Evolutionary conservation across 2,888 invertebrate genomes (phyloP).

Genomic region (Pyrrhosoma nymphula): DNA sequence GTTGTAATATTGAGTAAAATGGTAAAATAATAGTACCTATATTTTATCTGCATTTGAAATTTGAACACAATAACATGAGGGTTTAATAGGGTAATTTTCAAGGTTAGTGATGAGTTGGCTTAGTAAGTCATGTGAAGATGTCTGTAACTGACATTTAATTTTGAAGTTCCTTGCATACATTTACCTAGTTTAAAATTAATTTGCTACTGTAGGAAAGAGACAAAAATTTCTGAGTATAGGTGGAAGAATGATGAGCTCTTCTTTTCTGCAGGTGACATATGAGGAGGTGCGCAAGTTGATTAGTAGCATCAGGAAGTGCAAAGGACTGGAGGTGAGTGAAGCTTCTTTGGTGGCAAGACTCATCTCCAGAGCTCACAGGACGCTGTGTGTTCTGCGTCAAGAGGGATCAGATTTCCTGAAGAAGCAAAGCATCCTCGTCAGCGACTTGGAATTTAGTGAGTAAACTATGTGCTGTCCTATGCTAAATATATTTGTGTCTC

Average conservation of each 20-base stretch:
- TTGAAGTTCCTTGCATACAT: no score
- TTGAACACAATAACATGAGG: no score
- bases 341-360: conserved; percentile 4
- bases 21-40: no score
- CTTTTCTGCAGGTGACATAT: conserved; percentile 12
- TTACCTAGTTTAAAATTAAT: no score
- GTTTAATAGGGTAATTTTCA: no score
- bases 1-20: no score
- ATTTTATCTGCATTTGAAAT: no score
- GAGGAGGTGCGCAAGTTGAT: conserved; percentile 35
- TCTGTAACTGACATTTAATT: no score
- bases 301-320: not conserved
- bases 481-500: not conserved
- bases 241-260: not conserved
- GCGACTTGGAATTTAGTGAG: conserved; percentile 57
- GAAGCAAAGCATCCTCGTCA: conserved; percentile 29
- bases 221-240: no score
- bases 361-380: conserved; percentile 34
- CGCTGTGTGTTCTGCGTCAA: conserved; percentile 1
- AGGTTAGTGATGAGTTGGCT: no score
- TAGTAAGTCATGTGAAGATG: no score
- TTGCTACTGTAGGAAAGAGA: no score
- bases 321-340: not conserved
- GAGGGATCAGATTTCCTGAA: conserved; percentile 57
- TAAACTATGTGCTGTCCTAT: not conserved